Evolutionary conservation across 2,113 vertebrate genomes (phyloP).

Genomic region (Candoia aspera): DNA sequence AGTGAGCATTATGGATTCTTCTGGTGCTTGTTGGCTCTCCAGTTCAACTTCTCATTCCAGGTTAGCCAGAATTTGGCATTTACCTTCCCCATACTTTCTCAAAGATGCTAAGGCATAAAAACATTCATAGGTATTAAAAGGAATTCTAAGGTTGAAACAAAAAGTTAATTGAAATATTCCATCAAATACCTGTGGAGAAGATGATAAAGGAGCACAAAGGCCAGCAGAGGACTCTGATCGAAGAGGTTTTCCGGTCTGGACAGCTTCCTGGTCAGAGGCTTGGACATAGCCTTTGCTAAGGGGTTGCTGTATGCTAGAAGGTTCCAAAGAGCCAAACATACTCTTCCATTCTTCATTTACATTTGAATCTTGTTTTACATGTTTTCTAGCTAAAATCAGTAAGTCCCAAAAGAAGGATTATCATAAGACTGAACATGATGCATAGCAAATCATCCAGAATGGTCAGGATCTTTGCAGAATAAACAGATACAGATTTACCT

Average conservation of each 20-base stretch:
- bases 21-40: neutral
- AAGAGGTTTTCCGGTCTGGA: constrained; percentile 72
- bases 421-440: neutral
- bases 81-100: neutral
- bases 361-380: constrained; percentile 92
- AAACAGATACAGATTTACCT: rapidly evolving
- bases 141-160: neutral
- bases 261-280: constrained; percentile 71
- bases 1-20: neutral
- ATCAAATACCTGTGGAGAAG: constrained; percentile 79
- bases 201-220: constrained; percentile 74
- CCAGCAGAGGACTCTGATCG: constrained; percentile 80
- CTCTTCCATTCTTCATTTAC: constrained; percentile 99
- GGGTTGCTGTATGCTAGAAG: constrained; percentile 75
- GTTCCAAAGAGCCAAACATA: constrained; percentile 98
- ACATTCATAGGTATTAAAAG: neutral
- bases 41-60: neutral
- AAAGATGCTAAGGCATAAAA: neutral
- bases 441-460: neutral
- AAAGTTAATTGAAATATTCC: neutral
- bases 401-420: neutral
- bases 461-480: constrained; percentile 11
- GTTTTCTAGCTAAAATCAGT: constrained; percentile 83
- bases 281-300: constrained; percentile 75
- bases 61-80: neutral